Conservation (phyloP, 2,888 invertebrate genomes). For the Cepaea hortensis region DNA sequence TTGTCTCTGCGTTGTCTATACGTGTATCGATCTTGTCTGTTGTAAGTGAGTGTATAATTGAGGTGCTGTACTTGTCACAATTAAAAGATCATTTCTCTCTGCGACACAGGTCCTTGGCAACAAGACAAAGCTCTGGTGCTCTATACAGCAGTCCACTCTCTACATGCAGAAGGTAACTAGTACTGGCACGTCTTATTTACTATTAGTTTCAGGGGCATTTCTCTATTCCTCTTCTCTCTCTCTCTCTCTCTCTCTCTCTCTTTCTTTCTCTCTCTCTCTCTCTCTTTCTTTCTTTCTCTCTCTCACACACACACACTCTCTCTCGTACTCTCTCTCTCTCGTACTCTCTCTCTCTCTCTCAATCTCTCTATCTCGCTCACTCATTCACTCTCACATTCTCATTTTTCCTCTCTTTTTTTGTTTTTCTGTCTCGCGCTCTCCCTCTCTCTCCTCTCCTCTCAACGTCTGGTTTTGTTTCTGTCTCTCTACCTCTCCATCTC, state of each 20-base stretch:
- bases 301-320: too few relatives aligned
- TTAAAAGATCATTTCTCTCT: not conserved
- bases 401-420: not conserved
- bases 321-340: too few relatives aligned
- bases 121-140: slow-evolving; percentile 27
- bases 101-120: slow-evolving; percentile 12
- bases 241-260: not conserved
- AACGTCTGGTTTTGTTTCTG: too few relatives aligned
- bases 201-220: not conserved
- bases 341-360: too few relatives aligned
- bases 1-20: too few relatives aligned
- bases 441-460: not conserved
- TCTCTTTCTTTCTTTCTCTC: too few relatives aligned
- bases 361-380: not conserved
- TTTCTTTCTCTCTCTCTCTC: too few relatives aligned
- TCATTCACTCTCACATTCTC: not conserved
- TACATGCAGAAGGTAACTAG: slow-evolving; percentile 13
- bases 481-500: too few relatives aligned
- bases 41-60: too few relatives aligned
- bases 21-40: too few relatives aligned
- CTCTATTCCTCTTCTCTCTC: not conserved
- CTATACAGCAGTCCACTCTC: slow-evolving; percentile 14
- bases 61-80: too few relatives aligned
- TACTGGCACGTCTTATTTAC: not conserved
- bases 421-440: not conserved